Percentiles rank a stretch among this genome's conserved stretches.
phyloP scores from a whole-genome alignment of 64 coral and sea anemone genomes.

The Montipora sp. region DNA sequence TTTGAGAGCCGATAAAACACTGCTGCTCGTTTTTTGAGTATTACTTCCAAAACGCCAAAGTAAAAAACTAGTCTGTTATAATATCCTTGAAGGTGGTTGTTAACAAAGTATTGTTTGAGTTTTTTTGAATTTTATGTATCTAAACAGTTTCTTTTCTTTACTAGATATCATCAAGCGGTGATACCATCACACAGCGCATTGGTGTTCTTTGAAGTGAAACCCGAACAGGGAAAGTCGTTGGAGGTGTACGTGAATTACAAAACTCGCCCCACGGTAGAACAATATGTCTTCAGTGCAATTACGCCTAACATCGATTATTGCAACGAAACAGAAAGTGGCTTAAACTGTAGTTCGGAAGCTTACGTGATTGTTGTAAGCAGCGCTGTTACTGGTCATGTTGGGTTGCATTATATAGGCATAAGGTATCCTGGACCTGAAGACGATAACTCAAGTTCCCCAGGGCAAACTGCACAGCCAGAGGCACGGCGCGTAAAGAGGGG shows the following conservation, averaged over 20 bases:
- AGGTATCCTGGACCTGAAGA: conserved; percentile 25
- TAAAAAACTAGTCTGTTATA: no score
- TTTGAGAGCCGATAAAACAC: no score
- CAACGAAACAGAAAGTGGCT: not conserved
- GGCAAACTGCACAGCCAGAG: not conserved
- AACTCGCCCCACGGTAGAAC: conserved; percentile 62
- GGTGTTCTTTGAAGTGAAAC: conserved; percentile 63
- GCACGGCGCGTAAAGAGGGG: conserved; percentile 52
- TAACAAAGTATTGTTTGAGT: no score
- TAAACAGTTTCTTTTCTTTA: not conserved
- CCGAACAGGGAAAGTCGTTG: conserved; percentile 48
- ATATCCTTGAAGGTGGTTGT: no score
- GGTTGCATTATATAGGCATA: conserved; percentile 83
- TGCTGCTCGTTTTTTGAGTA: no score
- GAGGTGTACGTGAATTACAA: conserved; percentile 60
- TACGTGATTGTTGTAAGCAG: conserved; percentile 65
- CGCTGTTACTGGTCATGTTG: conserved; percentile 67
- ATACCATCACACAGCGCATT: conserved; percentile 70
- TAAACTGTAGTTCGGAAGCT: conserved; percentile 75
- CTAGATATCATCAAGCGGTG: conserved; percentile 71
- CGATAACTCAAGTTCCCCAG: not conserved
- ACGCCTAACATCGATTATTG: conserved; percentile 74
- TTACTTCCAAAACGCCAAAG: no score
- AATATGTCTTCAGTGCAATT: conserved; percentile 56
- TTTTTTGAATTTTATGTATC: no score